Base-by-base conservation (phyloP, 1,140 invertebrate genomes). In the Acromyrmex echinatior region DNA sequence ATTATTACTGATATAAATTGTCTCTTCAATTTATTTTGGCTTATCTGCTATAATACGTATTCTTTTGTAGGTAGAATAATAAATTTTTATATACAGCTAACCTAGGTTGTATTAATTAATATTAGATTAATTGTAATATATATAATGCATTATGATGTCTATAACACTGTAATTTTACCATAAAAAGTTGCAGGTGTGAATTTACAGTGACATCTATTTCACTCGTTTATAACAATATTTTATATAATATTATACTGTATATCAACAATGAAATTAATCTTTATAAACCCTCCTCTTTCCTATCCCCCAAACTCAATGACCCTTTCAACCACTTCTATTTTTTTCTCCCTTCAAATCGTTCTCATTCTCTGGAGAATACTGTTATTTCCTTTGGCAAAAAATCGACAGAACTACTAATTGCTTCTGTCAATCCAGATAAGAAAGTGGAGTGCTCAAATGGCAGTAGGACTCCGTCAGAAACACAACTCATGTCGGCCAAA, bases 341-440 rank as follows among this genome's bases (percentile, higher is more conserved):
- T 35, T 62, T 51, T 70, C n/a, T 65, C 16, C n/a, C 35, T 79
- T 79, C 45, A 28, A 31, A 45, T 56, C 1, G 12, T 56, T 63
- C n/a, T 10, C 56, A 76, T 73, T 84, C 53, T 65, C 74, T 39
- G 60, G 14, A 21, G 39, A 45, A 77, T 76, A 88, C 79, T 89
- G 82, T 88, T 88, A 87, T 84, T 80, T 71, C 70, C 35, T 51
- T 85, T 35, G 49, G 78, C 53, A 74, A 92, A 91, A 92, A 91
- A 92, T 92, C 89, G 89, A 88, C 89, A 78, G 86, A 88, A 77
- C 87, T 85, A 86, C 91, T 92, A 92, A 92, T 92, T 92, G 91
- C 84, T 92, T 92, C 91, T 92, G 91, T 91, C 91, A 92, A 92
- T 91, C 91, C 68, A 56, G 49, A 68, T 16, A 62, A 77, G 53